These are phyloP conservation scores for Sitta europaea DNA, from an alignment of 2,113 vertebrate species.

Conservation along the genomic window DNA sequence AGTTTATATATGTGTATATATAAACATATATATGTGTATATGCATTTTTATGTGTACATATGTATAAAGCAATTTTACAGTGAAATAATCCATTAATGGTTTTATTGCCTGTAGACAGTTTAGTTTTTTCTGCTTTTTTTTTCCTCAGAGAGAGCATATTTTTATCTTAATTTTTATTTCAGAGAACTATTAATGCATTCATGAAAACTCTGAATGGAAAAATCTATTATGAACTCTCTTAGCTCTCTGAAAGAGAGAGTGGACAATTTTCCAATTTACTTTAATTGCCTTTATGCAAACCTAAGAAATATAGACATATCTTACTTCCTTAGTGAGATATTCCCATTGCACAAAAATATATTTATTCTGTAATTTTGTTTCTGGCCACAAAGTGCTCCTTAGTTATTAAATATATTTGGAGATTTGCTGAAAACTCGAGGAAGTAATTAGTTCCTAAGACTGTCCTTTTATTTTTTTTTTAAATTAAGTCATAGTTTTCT, in stretches of 20 bases:
- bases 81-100: background rate
- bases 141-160: constrained; percentile 36
- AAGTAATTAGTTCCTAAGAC: constrained; percentile 64
- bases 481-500: background rate
- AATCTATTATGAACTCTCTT: constrained; percentile 54
- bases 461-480: background rate
- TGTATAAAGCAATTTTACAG: background rate
- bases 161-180: constrained; percentile 70
- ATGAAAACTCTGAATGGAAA: constrained; percentile 62
- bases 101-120: background rate
- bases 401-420: constrained; percentile 67
- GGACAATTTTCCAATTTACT: constrained; percentile 65
- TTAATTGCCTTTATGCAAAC: constrained; percentile 68
- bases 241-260: constrained; percentile 27
- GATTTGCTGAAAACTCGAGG: constrained; percentile 70
- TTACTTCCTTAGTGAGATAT: constrained; percentile 39
- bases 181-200: constrained; percentile 64
- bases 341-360: constrained; percentile 46
- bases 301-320: constrained; percentile 46
- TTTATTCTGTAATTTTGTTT: constrained; percentile 67
- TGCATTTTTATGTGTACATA: background rate
- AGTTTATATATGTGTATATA: background rate
- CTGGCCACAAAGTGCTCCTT: constrained; percentile 74
- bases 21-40: background rate
- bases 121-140: constrained; percentile 31